Percentiles rank a stretch among this genome's conserved stretches.
These are phyloP conservation scores for Mungos mungo DNA, from an alignment of 2,113 vertebrate species.

Conservation along the genomic window DNA sequence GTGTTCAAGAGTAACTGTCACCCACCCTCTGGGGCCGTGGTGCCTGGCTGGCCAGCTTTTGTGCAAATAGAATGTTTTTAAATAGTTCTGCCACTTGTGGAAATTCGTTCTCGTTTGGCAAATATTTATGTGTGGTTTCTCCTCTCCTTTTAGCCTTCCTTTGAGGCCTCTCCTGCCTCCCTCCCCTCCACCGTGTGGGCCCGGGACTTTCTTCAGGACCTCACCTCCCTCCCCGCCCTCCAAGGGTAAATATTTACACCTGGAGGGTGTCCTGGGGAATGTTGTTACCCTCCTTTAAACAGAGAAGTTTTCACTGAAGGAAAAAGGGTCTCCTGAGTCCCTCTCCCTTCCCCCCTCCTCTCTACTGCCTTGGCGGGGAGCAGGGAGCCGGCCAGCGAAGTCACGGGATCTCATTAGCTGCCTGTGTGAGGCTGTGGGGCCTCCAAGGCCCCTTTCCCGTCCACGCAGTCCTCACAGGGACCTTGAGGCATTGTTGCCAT, in stretches of 20 bases:
- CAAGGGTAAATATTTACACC: conserved; percentile 35
- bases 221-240: neutral
- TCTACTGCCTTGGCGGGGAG: too few relatives aligned
- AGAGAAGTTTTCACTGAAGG: neutral
- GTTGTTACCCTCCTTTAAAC: neutral
- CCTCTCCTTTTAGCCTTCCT: neutral
- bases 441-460: neutral
- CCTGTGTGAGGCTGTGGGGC: rapidly evolving
- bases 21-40: rapidly evolving
- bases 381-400: neutral
- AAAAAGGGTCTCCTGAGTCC: neutral
- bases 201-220: neutral
- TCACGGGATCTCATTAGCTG: rapidly evolving
- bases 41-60: neutral
- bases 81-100: neutral
- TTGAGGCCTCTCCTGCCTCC: neutral
- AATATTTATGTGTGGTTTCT: neutral
- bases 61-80: neutral
- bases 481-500: neutral
- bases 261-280: neutral
- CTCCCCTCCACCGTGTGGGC: neutral
- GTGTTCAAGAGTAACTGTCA: neutral
- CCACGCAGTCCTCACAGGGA: neutral
- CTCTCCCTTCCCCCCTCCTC: too few relatives aligned
- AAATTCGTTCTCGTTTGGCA: neutral